Evolutionary conservation across 2,113 vertebrate species (phyloP).

Genomic region (Rhea americana): DNA sequence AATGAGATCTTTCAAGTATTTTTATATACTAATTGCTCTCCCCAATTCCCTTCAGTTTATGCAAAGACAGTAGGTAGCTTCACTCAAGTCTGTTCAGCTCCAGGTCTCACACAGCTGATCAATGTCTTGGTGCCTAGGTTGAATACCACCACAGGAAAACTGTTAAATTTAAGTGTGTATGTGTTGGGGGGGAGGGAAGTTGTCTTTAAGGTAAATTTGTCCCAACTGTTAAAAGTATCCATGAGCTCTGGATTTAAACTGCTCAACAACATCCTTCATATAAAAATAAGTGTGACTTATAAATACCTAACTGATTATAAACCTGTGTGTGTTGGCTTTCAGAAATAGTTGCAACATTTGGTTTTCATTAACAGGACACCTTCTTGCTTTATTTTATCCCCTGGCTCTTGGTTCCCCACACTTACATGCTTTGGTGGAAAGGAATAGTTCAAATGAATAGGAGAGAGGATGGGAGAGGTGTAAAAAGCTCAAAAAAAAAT

Average conservation of each 20-base stretch:
- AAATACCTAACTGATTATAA: not conserved
- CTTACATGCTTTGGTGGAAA: not conserved
- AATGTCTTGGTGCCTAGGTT: rapidly evolving
- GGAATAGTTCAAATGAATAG: not conserved
- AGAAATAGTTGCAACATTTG: not conserved
- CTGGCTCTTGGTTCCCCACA: not conserved
- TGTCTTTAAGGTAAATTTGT: not conserved
- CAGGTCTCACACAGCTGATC: not conserved
- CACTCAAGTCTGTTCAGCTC: not conserved
- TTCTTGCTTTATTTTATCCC: not conserved
- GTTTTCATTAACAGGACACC: rapidly evolving
- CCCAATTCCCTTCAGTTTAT: not conserved
- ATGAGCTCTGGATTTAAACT: not conserved
- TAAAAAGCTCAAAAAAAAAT: not conserved
- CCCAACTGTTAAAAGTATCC: not conserved
- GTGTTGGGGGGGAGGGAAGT: not conserved
- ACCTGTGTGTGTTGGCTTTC: not conserved
- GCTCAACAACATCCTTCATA: not conserved
- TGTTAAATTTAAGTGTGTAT: not conserved
- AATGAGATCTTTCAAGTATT: slow-evolving; percentile 26
- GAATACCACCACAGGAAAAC: not conserved
- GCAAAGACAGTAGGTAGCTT: not conserved
- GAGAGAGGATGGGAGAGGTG: not conserved
- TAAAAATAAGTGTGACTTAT: not conserved
- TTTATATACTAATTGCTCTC: slow-evolving; percentile 3